phyloP scores from a whole-genome alignment of 2,797 vertebrate genomes.

The Myripristis murdjan region DNA sequence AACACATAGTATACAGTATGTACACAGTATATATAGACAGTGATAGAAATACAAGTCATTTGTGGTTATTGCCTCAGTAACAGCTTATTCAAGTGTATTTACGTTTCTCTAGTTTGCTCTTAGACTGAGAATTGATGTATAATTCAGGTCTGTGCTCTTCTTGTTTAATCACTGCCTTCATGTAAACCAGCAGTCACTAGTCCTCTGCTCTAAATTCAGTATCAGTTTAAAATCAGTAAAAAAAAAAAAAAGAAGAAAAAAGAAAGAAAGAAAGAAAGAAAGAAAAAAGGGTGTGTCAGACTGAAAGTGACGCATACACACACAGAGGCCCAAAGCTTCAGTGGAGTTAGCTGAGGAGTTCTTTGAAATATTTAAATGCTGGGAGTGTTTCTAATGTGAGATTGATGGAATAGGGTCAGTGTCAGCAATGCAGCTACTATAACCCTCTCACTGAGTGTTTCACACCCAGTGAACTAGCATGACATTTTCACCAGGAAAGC shows the following conservation, averaged over 20 bases:
- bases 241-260: too few relatives aligned
- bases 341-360: slow-evolving; percentile 63
- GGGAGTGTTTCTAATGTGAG: slow-evolving; percentile 77
- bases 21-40: slow-evolving; percentile 24
- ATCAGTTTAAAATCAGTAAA: slow-evolving; percentile 15
- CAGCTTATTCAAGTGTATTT: slow-evolving; percentile 10
- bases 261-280: too few relatives aligned
- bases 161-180: slow-evolving; percentile 17
- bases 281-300: slow-evolving; percentile 43
- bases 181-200: slow-evolving; percentile 30
- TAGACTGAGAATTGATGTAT: neutral
- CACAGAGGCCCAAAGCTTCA: slow-evolving; percentile 52
- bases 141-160: slow-evolving; percentile 11
- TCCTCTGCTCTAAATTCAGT: slow-evolving; percentile 35
- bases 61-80: slow-evolving; percentile 22
- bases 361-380: slow-evolving; percentile 87
- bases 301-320: slow-evolving; percentile 21
- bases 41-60: neutral
- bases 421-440: slow-evolving; percentile 64
- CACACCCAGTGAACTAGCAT: slow-evolving; percentile 44
- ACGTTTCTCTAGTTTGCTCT: neutral
- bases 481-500: slow-evolving; percentile 42
- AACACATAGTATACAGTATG: slow-evolving; percentile 36
- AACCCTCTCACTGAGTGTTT: slow-evolving; percentile 51
- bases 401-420: slow-evolving; percentile 86